Conservation (phyloP, 2,888 invertebrate species). For the Agapostemon virescens region DNA sequence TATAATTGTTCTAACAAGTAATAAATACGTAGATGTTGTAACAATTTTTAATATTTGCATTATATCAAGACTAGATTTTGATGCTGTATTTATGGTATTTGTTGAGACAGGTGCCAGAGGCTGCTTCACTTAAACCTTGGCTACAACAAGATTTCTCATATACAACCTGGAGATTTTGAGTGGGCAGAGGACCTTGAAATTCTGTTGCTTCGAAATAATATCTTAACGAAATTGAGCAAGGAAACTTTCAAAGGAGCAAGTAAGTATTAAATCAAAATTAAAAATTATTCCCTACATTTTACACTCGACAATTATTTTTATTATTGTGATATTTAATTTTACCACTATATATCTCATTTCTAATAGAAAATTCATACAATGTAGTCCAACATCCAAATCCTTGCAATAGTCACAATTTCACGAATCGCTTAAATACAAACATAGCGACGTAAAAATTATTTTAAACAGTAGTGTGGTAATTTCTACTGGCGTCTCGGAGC, state of each 20-base stretch:
- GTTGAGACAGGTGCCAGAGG: constrained; percentile 83
- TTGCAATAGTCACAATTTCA: too few species aligned
- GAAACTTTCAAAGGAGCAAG: constrained; percentile 79
- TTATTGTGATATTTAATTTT: too few species aligned
- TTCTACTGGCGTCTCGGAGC: too few species aligned
- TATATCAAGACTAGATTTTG: neutral
- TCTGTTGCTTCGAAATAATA: constrained; percentile 91
- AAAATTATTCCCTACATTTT: neutral
- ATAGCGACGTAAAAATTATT: too few species aligned
- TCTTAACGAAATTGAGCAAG: constrained; percentile 84
- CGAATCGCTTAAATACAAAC: too few species aligned
- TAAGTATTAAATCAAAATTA: constrained; percentile 74
- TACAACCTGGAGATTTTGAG: constrained; percentile 89
- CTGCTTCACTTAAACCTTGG: constrained; percentile 93
- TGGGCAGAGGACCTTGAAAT: constrained; percentile 92
- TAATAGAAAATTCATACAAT: neutral
- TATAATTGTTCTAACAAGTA: too few species aligned
- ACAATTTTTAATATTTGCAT: neutral
- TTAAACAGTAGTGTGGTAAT: too few species aligned
- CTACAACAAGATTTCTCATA: constrained; percentile 91
- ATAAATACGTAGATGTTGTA: neutral
- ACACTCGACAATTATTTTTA: too few species aligned
- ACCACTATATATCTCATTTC: neutral
- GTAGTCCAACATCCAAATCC: too few species aligned
- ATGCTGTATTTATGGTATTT: neutral